A percentile compares a stretch with the other conserved stretches of the same genome.
Evolutionary conservation across 2,797 vertebrate genomes (phyloP).

Genomic region (Potorous gilbertii): DNA sequence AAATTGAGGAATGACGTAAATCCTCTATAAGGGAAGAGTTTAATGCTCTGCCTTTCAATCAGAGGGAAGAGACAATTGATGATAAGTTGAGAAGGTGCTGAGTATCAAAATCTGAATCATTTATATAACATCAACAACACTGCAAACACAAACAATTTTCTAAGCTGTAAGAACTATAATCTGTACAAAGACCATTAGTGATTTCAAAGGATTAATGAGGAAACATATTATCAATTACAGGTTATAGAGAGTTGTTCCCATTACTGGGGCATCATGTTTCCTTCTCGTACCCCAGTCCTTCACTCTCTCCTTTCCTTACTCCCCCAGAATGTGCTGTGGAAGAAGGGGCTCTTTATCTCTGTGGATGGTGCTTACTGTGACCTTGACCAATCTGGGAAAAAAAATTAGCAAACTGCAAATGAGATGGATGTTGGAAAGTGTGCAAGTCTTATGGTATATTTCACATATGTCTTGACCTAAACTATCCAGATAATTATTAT

Average conservation of each 20-base stretch:
- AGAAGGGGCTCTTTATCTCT: not conserved
- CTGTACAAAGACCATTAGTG: not conserved
- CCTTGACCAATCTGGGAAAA: not conserved
- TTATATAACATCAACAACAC: too few relatives aligned
- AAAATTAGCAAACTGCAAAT: not conserved
- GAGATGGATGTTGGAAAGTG: not conserved
- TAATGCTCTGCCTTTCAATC: too few relatives aligned
- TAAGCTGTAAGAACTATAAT: too few relatives aligned
- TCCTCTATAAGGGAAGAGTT: too few relatives aligned
- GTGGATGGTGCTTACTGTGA: not conserved
- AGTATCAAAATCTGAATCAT: too few relatives aligned
- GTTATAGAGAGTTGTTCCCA: not conserved
- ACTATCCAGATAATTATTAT: not conserved
- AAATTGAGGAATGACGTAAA: too few relatives aligned
- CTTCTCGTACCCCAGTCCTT: not conserved
- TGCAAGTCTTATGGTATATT: not conserved
- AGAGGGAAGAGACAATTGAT: too few relatives aligned
- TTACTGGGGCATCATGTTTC: not conserved
- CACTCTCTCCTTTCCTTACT: not conserved
- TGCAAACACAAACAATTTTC: too few relatives aligned
- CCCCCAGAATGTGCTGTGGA: not conserved
- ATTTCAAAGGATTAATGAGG: not conserved
- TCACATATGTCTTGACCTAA: not conserved
- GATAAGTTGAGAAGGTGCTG: too few relatives aligned
- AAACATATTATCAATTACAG: not conserved